These are phyloP conservation scores for Karalla daura DNA, from an alignment of 2,797 vertebrate genomes.

Conservation along the genomic window DNA sequence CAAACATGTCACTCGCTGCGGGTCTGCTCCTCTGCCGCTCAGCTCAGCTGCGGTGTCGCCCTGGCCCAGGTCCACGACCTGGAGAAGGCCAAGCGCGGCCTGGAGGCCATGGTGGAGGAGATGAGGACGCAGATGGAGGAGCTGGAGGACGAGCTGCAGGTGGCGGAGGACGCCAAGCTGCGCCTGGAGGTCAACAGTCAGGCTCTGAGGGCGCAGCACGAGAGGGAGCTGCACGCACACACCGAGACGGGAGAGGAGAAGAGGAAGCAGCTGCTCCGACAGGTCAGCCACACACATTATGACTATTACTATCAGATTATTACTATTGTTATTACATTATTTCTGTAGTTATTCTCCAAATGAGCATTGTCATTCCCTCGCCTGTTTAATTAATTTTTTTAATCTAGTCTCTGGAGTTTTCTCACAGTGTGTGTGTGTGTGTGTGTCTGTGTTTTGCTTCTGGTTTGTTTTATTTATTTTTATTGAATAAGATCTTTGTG, in stretches of 20 bases:
- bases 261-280: slow-evolving; percentile 91
- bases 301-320: too few species aligned
- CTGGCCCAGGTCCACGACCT: slow-evolving; percentile 90
- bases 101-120: slow-evolving; percentile 94
- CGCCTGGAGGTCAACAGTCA: slow-evolving; percentile 96
- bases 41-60: neutral
- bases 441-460: too few species aligned
- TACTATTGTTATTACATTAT: too few species aligned
- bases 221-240: slow-evolving; percentile 90
- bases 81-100: slow-evolving; percentile 93
- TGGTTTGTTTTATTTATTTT: too few species aligned
- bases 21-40: accelerated
- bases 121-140: slow-evolving; percentile 96
- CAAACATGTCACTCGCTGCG: accelerated
- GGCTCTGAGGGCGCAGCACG: slow-evolving; percentile 92
- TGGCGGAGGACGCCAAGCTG: slow-evolving; percentile 94
- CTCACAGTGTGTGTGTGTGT: too few species aligned
- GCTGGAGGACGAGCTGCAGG: slow-evolving; percentile 96
- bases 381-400: too few species aligned
- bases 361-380: too few species aligned
- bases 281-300: too few species aligned
- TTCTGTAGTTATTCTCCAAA: too few species aligned
- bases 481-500: too few species aligned
- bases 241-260: slow-evolving; percentile 96
- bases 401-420: too few species aligned